These are phyloP conservation scores for Australoheros facetus DNA, from an alignment of 2,797 vertebrate genomes.

Conservation along the genomic window DNA sequence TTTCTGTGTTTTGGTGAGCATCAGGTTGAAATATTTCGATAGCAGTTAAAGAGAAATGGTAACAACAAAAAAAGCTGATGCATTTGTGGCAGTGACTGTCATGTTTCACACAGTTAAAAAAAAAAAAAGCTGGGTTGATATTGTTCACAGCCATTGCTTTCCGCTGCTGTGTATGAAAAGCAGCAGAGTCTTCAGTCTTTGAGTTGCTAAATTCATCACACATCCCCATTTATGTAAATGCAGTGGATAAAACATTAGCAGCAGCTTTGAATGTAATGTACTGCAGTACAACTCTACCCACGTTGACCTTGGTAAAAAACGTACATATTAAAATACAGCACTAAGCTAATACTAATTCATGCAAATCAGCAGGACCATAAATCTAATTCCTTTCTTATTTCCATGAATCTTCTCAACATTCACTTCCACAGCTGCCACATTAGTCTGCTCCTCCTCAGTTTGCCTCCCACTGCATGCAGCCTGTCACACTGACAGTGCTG, in stretches of 20 bases:
- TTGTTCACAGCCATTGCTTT: neutral
- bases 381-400: conserved; percentile 22
- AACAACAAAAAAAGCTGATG: too few relatives aligned
- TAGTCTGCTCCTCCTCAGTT: conserved; percentile 32
- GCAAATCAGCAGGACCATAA: neutral
- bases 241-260: neutral
- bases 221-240: neutral
- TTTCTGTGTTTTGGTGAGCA: neutral
- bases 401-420: conserved; percentile 24
- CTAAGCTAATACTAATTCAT: neutral
- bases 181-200: neutral
- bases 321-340: neutral
- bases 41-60: neutral
- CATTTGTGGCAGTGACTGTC: neutral
- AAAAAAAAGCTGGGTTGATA: neutral
- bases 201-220: neutral
- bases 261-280: neutral
- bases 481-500: conserved; percentile 48
- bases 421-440: conserved; percentile 38
- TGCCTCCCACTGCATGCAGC: conserved; percentile 46
- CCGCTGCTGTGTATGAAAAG: neutral
- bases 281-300: neutral
- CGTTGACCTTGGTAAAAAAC: neutral
- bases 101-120: neutral
- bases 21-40: neutral